Percentiles rank a stretch among this genome's conserved stretches.
Conservation (phyloP, 53 echinoderm and acorn worm genomes). For the Stichopus horrens region DNA sequence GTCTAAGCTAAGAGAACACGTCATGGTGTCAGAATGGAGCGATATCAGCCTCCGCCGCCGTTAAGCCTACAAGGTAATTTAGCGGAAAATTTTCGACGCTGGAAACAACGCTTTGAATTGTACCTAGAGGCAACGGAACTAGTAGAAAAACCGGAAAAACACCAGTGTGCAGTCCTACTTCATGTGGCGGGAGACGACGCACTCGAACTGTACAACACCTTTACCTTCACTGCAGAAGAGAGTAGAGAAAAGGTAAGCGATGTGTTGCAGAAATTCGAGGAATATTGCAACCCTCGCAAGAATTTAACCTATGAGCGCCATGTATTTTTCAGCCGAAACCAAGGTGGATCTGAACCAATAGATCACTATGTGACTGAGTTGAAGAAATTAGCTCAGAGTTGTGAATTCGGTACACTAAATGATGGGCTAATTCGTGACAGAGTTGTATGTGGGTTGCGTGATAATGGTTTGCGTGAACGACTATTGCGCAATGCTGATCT, state of each 20-base stretch:
- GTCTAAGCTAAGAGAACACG: neutral
- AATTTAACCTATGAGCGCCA: slow-evolving; percentile 42
- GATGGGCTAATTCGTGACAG: slow-evolving; percentile 40
- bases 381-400: slow-evolving; percentile 11
- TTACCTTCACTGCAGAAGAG: slow-evolving; percentile 10
- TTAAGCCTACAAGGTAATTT: slow-evolving; percentile 33
- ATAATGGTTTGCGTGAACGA: slow-evolving; percentile 28
- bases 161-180: slow-evolving; percentile 33
- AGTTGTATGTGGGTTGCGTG: slow-evolving; percentile 42
- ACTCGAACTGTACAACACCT: slow-evolving; percentile 38
- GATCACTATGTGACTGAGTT: slow-evolving; percentile 41
- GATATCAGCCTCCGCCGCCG: neutral
- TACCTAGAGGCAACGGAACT: slow-evolving; percentile 15
- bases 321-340: slow-evolving; percentile 16
- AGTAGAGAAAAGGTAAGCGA: slow-evolving; percentile 13
- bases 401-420: slow-evolving; percentile 38
- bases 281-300: slow-evolving; percentile 29
- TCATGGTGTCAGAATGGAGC: slow-evolving; percentile 45
- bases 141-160: slow-evolving; percentile 6
- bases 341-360: neutral
- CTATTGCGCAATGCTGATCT: slow-evolving; percentile 37
- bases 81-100: slow-evolving; percentile 18
- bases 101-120: slow-evolving; percentile 13
- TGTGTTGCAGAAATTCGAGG: slow-evolving; percentile 28
- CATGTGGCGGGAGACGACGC: slow-evolving; percentile 28